phyloP scores from a whole-genome alignment of 1,140 invertebrate genomes.

The Brachionus koreanus region DNA sequence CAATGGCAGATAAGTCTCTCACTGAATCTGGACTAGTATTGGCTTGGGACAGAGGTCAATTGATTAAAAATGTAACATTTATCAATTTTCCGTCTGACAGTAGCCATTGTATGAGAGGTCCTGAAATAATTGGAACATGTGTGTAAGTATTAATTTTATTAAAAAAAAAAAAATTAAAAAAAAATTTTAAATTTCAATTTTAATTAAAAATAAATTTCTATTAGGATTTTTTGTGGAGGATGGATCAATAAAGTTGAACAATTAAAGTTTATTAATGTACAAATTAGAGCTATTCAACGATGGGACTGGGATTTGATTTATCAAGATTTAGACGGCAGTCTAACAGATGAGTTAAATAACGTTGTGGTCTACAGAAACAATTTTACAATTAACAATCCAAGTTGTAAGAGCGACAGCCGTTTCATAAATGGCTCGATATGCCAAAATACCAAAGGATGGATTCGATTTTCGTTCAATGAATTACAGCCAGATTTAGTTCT shows the following conservation, averaged over 20 bases:
- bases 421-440: constrained; percentile 7
- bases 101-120: not conserved
- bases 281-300: not conserved
- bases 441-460: not conserved
- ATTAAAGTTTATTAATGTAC: constrained; percentile 18
- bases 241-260: not conserved
- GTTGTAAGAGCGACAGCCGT: not conserved
- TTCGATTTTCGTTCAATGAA: constrained; percentile 12
- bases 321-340: constrained; percentile 13
- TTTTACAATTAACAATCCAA: not conserved
- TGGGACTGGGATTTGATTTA: constrained; percentile 42
- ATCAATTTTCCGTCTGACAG: constrained; percentile 12
- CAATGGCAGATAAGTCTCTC: constrained; percentile 39
- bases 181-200: not conserved
- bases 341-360: not conserved
- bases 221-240: constrained; percentile 7
- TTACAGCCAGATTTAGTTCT: not conserved
- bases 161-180: not conserved
- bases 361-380: constrained; percentile 35
- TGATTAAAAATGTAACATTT: constrained; percentile 18
- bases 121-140: constrained; percentile 28
- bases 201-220: not conserved
- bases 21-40: not conserved
- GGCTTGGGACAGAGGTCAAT: constrained; percentile 33
- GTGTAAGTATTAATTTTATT: not conserved